Conservation (phyloP, 2,797 vertebrate species). For the Scleropages formosus region DNA sequence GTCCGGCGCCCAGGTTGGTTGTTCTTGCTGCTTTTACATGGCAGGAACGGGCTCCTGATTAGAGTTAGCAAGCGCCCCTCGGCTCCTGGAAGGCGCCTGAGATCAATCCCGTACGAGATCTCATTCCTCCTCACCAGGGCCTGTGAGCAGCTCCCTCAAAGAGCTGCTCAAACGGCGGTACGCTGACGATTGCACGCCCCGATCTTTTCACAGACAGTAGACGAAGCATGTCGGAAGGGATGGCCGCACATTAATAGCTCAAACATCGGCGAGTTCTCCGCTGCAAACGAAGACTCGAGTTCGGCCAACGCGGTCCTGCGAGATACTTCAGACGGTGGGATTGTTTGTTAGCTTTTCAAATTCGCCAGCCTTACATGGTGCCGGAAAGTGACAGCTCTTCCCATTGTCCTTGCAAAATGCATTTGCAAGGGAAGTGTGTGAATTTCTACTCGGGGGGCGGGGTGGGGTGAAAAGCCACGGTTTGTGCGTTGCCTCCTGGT, state of each 20-base stretch:
- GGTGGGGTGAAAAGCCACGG: constrained; percentile 37
- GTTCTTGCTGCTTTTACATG: constrained; percentile 73
- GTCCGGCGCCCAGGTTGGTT: constrained; percentile 56
- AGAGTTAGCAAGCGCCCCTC: constrained; percentile 71
- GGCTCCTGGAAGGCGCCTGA: constrained; percentile 62
- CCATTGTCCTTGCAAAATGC: too few relatives aligned
- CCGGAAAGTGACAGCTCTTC: too few relatives aligned
- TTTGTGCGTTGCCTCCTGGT: constrained; percentile 39
- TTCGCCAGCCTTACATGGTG: too few relatives aligned
- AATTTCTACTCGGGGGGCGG: background rate
- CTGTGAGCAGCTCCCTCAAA: background rate
- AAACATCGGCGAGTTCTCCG: too few relatives aligned
- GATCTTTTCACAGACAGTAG: background rate
- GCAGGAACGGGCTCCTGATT: constrained; percentile 74
- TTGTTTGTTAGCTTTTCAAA: too few relatives aligned
- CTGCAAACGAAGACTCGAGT: too few relatives aligned
- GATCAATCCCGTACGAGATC: constrained; percentile 56
- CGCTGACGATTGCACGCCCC: background rate
- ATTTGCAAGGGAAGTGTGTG: too few relatives aligned
- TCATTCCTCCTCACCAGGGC: background rate
- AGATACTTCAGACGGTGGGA: too few relatives aligned
- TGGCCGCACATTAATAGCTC: too few relatives aligned
- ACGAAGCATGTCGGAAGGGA: too few relatives aligned
- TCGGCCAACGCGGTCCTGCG: too few relatives aligned
- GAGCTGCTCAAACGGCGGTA: background rate